Evolutionary conservation across 2,113 vertebrate species (phyloP), one percentile per base, ranked within the genome.

Genomic region (Chionis minor): DNA sequence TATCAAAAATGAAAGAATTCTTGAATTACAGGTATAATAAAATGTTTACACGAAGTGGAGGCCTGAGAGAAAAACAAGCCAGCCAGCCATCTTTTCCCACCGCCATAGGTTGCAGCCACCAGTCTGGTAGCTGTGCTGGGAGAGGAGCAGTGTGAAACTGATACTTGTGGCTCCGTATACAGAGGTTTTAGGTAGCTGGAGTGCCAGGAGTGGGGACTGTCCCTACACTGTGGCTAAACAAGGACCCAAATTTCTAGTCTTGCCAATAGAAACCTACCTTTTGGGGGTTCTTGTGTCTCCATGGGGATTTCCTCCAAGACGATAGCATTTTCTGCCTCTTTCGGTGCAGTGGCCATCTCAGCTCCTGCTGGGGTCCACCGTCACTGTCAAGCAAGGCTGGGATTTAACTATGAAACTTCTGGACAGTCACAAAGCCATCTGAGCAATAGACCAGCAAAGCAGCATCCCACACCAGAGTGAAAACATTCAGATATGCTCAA

Each of bases 231-330:
- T 40, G 40, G 30, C 23, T 67, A 59, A 73, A 74, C 4, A 6
- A 66, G 10, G 12, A 72, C 17, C 11, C 3, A 32, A 5, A 77
- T 40, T 77, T 61, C 55, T 61, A 42, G 23, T 38, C 12, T 12
- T 58, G 38, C 20, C n/a, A 73, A 54, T 24, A 44, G 10, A 75
- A 93, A 88, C 72, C 8, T 32, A 98, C 98, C 97, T 96, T 95
- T 95, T 10, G 88, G 91, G 6, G 81, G 14, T 55, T 98, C 97
- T 55, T 94, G 66, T 22, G 7, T 38, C 33, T 90, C 93, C 4
- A 5, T 19, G 16, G 66, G 94, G 87, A 98, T 69, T 91, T 96
- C 97, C 24, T 96, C 96, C 69, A 98, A 95, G 73, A 49, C 71
- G 15, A 98, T 90, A 35, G 79, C 4, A 4, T 96, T 96, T 79